Evolutionary conservation across 2,888 invertebrate genomes (phyloP), one percentile per base, ranked within the genome.

Genomic region (Morpho deidamia): DNA sequence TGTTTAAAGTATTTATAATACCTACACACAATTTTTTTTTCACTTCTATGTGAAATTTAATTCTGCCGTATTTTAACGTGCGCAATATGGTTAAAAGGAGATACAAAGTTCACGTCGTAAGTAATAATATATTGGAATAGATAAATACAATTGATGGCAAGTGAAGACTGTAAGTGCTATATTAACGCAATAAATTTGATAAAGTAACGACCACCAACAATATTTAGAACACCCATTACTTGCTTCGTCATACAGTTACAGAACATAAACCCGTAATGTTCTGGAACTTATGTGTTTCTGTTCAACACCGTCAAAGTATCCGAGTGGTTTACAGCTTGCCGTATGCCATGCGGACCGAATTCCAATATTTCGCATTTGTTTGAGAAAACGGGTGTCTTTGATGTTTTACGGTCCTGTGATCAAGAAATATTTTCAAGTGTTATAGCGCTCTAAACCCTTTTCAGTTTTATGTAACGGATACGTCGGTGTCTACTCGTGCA

Each of bases 171-270:
- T n/a, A 3, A 35, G 23, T 38, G 2, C 33, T 12, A 37, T 23
- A 12, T 39, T 32, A 35, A 23, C 45, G 46, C 53, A 50, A 49
- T 11, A 46, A 47, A 39, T 23, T 12, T 41, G 23, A 32, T 33
- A 42, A 41, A 23, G 23, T 23, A 33, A 47, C 49, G 42, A 40
- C 23, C 8, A 41, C 35, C 48, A 33, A 11, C 11, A 66, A 68
- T 70, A 66, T 73, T 60, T 56, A 52, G 52, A 58, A 61, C 61
- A 60, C 65, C 64, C 72, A 72, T 14, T 14, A 45, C 70, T 63
- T 66, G 66, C 52, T 53, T 59, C 55, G 71, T 66, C 69, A 70
- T 56, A 55, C 58, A 56, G 60, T 72, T 59, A 66, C 68, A 66
- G 61, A 60, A 61, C 62, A 63, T 67, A 66, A 67, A 67, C 56